Percentiles rank a stretch among this genome's conserved stretches.
Evolutionary conservation across 2,888 invertebrate genomes (phyloP).

Genomic region (Neria commutata): DNA sequence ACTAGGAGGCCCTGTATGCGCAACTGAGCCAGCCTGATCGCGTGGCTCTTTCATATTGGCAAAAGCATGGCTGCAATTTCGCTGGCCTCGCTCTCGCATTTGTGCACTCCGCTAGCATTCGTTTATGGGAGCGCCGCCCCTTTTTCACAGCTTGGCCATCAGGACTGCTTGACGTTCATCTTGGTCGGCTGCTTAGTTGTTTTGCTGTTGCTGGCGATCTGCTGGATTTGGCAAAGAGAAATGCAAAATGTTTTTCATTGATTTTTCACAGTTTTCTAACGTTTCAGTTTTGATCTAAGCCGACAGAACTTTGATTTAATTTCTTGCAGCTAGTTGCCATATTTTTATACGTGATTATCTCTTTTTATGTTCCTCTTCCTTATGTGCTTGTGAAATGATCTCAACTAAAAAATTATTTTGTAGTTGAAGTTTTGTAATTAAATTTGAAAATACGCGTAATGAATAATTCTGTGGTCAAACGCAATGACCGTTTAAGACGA

Average conservation of each 20-base stretch:
- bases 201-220: background rate
- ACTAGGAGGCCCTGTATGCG: too few species aligned
- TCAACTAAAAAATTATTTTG: too few species aligned
- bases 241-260: slow-evolving; percentile 31
- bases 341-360: too few species aligned
- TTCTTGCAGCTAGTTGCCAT: too few species aligned
- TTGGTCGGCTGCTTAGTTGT: background rate
- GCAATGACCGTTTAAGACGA: too few species aligned
- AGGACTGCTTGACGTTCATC: background rate
- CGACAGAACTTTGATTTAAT: slow-evolving; percentile 27
- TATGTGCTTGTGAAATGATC: too few species aligned
- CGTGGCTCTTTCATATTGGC: background rate
- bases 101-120: too few species aligned
- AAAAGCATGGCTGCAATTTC: slow-evolving; percentile 1
- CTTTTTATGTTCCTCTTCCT: too few species aligned
- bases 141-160: background rate
- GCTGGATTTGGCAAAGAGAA: background rate
- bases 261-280: slow-evolving; percentile 15
- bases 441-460: too few species aligned
- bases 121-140: background rate
- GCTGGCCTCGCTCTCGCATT: too few species aligned
- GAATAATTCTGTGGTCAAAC: too few species aligned
- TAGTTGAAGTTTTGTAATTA: too few species aligned
- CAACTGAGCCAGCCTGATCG: background rate
- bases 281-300: slow-evolving; percentile 36